Evolutionary conservation across 2,113 vertebrate species (phyloP).

Genomic region (Chloroceryle aenea): DNA sequence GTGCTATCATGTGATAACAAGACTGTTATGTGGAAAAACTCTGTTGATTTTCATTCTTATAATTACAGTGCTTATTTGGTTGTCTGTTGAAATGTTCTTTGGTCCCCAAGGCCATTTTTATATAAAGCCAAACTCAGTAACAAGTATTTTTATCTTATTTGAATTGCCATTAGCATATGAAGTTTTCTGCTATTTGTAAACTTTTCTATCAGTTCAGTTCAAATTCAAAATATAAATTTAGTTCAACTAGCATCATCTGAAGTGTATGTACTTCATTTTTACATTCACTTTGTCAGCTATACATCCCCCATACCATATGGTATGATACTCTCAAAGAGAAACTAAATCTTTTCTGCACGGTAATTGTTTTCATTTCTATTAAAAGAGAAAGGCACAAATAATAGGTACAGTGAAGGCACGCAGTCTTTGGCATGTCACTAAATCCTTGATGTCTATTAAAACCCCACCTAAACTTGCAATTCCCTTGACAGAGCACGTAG

Average conservation of each 20-base stretch:
- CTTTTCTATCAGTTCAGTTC: constrained; percentile 38
- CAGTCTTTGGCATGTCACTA: constrained; percentile 74
- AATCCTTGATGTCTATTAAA: constrained; percentile 79
- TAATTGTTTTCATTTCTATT: constrained; percentile 80
- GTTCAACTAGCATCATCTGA: constrained; percentile 55
- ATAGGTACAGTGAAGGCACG: constrained; percentile 62
- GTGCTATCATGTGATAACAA: constrained; percentile 45
- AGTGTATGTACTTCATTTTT: constrained; percentile 50
- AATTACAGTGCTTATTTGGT: not conserved
- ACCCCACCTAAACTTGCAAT: constrained; percentile 75
- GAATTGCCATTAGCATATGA: constrained; percentile 16
- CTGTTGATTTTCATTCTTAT: not conserved
- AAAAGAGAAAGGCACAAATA: constrained; percentile 74
- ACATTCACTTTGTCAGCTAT: constrained; percentile 46
- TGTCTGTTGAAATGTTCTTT: constrained; percentile 21
- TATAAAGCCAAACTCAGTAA: not conserved
- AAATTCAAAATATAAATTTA: constrained; percentile 62
- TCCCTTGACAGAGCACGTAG: constrained; percentile 74
- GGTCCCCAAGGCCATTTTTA: constrained; percentile 1
- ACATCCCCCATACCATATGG: constrained; percentile 43
- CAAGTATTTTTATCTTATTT: constrained; percentile 20
- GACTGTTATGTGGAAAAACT: constrained; percentile 2
- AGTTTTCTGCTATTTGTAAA: constrained; percentile 16
- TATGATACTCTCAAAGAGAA: constrained; percentile 36
- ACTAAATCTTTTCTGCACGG: constrained; percentile 60